Evolutionary conservation across 2,113 vertebrate genomes (phyloP).

Genomic region (Odontesthes bonariensis): DNA sequence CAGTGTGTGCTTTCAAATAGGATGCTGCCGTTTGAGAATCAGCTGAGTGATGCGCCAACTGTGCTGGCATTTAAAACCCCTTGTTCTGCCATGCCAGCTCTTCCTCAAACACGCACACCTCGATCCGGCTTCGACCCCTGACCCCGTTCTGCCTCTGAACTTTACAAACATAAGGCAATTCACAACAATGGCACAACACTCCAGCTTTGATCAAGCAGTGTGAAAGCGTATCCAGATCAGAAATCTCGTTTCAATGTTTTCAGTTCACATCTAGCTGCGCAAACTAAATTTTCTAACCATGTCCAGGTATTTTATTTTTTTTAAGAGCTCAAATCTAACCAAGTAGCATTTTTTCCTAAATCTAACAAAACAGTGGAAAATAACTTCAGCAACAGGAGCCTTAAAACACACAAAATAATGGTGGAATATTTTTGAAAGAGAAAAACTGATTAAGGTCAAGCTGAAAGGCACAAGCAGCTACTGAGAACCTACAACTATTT

Average conservation of each 20-base stretch:
- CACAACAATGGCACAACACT: too few relatives aligned
- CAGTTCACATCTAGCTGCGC: not conserved
- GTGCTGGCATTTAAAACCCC: not conserved
- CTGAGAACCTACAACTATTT: too few relatives aligned
- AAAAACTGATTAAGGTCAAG: too few relatives aligned
- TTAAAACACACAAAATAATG: not conserved
- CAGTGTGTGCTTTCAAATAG: not conserved
- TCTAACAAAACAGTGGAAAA: too few relatives aligned
- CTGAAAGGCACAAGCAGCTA: too few relatives aligned
- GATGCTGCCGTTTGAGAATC: not conserved
- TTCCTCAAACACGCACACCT: not conserved
- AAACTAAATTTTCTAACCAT: not conserved
- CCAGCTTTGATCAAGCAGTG: too few relatives aligned
- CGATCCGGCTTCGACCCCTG: not conserved
- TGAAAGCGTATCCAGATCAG: not conserved
- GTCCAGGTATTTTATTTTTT: not conserved
- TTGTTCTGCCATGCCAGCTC: not conserved
- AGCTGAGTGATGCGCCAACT: not conserved
- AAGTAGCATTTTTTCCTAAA: too few relatives aligned
- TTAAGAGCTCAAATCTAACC: too few relatives aligned
- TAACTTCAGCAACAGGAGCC: too few relatives aligned
- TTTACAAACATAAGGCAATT: too few relatives aligned
- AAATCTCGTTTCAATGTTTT: not conserved
- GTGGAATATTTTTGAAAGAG: not conserved
- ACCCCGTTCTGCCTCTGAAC: not conserved